phyloP scores from a whole-genome alignment of 2,113 vertebrate genomes.

The Gymnogyps californianus region DNA sequence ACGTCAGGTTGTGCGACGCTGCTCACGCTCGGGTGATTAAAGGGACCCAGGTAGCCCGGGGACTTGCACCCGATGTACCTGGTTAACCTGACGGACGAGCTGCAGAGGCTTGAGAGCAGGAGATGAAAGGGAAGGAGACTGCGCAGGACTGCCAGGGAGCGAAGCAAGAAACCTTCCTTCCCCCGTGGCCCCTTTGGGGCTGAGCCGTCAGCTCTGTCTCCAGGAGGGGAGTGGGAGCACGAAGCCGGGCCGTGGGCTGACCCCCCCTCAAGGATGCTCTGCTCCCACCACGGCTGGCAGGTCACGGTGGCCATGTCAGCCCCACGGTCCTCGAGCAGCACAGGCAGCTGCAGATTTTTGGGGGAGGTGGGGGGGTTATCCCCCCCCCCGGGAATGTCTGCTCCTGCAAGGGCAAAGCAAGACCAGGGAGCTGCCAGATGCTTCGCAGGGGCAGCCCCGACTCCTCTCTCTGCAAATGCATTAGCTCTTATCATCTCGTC shows the following conservation, averaged over 20 bases:
- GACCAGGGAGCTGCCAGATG: neutral
- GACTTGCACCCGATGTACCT: accelerated
- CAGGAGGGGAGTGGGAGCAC: neutral
- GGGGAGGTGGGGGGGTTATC: no score
- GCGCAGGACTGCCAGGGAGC: accelerated
- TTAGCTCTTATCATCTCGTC: neutral
- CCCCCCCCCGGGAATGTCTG: no score
- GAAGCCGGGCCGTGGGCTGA: neutral
- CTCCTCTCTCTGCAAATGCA: neutral
- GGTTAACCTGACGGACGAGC: neutral
- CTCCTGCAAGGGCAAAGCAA: neutral
- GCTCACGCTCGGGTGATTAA: neutral
- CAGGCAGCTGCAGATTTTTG: neutral
- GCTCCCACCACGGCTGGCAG: accelerated
- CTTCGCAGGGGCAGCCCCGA: accelerated
- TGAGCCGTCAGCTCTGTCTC: neutral
- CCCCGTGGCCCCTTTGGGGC: neutral
- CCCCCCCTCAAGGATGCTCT: neutral
- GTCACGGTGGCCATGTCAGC: neutral
- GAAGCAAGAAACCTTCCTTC: neutral
- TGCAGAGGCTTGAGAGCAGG: neutral
- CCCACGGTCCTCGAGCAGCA: neutral
- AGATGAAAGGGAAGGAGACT: neutral
- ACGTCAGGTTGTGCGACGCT: accelerated
- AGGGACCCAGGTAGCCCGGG: neutral